These are phyloP conservation scores for Apoda limacodes DNA, from an alignment of 2,888 invertebrate species.

Conservation along the genomic window DNA sequence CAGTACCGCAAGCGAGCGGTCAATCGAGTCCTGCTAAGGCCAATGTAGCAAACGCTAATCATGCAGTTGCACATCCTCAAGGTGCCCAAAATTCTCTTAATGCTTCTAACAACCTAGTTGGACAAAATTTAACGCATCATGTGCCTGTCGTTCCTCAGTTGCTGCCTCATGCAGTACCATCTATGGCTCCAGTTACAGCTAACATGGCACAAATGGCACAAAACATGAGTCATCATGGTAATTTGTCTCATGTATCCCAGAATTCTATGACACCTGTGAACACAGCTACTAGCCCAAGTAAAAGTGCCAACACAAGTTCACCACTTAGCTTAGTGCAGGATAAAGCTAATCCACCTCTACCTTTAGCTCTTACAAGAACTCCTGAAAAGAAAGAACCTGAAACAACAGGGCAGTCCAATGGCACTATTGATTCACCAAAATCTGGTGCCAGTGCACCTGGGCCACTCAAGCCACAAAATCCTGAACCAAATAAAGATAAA, in stretches of 20 bases:
- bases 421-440: slow-evolving; percentile 55
- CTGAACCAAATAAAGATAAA: slow-evolving; percentile 51
- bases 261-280: slow-evolving; percentile 43
- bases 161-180: slow-evolving; percentile 47
- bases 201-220: slow-evolving; percentile 67
- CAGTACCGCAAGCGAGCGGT: slow-evolving; percentile 54
- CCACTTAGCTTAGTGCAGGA: slow-evolving; percentile 59
- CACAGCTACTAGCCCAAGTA: slow-evolving; percentile 43
- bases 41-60: slow-evolving; percentile 53
- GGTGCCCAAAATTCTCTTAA: slow-evolving; percentile 52
- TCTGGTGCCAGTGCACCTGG: slow-evolving; percentile 38
- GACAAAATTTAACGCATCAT: slow-evolving; percentile 53
- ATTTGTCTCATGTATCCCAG: slow-evolving; percentile 55
- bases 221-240: slow-evolving; percentile 65
- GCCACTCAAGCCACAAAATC: slow-evolving; percentile 45
- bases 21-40: slow-evolving; percentile 57
- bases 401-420: slow-evolving; percentile 50
- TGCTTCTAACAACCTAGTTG: slow-evolving; percentile 40
- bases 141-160: slow-evolving; percentile 36
- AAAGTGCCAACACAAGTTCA: slow-evolving; percentile 41
- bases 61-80: slow-evolving; percentile 51
- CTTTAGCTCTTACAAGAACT: slow-evolving; percentile 56
- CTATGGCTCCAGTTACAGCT: slow-evolving; percentile 62
- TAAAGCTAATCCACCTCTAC: slow-evolving; percentile 40
- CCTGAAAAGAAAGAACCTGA: slow-evolving; percentile 59